Evolutionary conservation across 2,888 invertebrate genomes (phyloP).

Genomic region (Entomobrya proxima): DNA sequence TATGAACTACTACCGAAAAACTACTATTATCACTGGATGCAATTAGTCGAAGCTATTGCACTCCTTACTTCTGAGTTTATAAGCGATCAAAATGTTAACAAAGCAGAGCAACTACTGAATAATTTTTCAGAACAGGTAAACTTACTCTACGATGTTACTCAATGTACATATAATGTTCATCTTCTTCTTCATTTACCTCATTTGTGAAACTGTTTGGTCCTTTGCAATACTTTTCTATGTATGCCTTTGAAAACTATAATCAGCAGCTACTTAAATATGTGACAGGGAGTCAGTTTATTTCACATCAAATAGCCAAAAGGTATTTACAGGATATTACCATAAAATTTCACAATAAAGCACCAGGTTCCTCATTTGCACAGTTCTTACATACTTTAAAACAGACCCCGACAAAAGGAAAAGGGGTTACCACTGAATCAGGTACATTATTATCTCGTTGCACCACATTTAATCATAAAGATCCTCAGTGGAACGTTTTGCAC

Average conservation of each 20-base stretch:
- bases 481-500: no score
- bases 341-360: background rate
- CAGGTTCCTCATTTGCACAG: background rate
- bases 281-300: background rate
- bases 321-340: background rate
- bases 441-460: no score
- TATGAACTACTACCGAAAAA: background rate
- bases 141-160: background rate
- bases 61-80: background rate
- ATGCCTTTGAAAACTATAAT: conserved; percentile 3
- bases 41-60: background rate
- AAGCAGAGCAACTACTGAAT: background rate
- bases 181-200: background rate
- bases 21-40: background rate
- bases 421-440: no score
- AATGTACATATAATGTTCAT: conserved; percentile 8
- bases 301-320: background rate
- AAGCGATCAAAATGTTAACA: background rate
- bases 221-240: background rate
- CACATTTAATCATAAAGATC: no score
- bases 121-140: background rate
- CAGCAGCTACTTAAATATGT: background rate
- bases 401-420: no score
- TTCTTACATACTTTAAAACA: background rate
- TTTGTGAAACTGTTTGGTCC: background rate